Evolutionary conservation across 2,113 vertebrate genomes (phyloP).

Genomic region (Poicephalus gulielmi): DNA sequence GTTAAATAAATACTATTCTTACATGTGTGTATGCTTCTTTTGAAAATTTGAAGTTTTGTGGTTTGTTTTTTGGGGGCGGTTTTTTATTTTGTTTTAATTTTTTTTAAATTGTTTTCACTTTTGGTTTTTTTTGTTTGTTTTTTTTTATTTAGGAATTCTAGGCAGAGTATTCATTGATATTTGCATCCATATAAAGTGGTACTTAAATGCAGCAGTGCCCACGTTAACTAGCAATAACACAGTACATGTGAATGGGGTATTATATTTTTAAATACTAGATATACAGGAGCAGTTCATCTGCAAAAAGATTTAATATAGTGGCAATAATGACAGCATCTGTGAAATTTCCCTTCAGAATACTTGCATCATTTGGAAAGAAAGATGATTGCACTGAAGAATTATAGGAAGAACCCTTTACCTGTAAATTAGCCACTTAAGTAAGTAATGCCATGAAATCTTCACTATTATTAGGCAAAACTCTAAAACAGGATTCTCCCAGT

Average conservation of each 20-base stretch:
- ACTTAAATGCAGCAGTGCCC: neutral
- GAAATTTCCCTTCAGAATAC: neutral
- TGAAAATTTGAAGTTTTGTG: neutral
- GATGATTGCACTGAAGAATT: neutral
- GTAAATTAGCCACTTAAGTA: neutral
- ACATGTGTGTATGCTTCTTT: neutral
- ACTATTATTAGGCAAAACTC: neutral
- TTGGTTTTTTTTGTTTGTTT: accelerated
- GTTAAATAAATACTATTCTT: neutral
- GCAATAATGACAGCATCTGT: neutral
- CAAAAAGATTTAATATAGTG: neutral
- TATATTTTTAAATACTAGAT: neutral
- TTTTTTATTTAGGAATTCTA: neutral
- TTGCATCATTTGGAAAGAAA: neutral
- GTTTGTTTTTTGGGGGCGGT: neutral
- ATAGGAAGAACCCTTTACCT: neutral
- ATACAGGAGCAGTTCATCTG: neutral
- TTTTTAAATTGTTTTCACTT: no score
- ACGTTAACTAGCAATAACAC: neutral
- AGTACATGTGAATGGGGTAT: neutral
- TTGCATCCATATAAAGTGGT: neutral
- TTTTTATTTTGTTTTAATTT: no score
- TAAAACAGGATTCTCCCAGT: neutral
- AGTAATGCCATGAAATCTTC: neutral
- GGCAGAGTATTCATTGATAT: neutral